A percentile compares a stretch with the other conserved stretches of the same genome.
Evolutionary conservation across 2,888 invertebrate species (phyloP).

Genomic region (Drosophila robusta): DNA sequence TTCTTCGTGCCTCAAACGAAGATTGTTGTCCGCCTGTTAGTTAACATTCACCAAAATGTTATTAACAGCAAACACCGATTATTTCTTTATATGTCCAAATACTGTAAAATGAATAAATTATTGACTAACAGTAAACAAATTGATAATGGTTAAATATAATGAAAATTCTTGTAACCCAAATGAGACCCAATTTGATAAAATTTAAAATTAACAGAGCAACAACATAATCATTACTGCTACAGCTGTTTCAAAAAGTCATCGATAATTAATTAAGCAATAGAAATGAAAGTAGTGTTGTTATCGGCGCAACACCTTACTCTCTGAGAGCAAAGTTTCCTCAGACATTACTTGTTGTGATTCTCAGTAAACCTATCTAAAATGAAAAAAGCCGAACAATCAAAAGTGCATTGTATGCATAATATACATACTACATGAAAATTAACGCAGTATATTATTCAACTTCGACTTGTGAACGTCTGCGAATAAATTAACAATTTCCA

Average conservation of each 20-base stretch:
- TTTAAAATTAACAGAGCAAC: neutral
- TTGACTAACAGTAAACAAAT: neutral
- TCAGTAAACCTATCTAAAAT: neutral
- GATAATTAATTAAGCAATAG: conserved; percentile 5
- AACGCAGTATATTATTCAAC: conserved; percentile 1
- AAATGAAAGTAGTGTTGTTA: neutral
- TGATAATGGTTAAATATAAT: neutral
- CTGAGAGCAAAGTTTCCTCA: neutral
- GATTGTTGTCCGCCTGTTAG: conserved; percentile 31
- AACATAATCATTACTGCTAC: conserved; percentile 1
- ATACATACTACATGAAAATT: neutral
- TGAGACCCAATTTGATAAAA: neutral
- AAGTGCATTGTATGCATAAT: neutral
- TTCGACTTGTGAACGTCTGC: neutral
- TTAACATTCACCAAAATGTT: conserved; percentile 26
- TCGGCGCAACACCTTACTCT: neutral
- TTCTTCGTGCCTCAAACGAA: conserved; percentile 32
- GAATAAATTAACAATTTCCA: neutral
- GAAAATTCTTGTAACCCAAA: neutral
- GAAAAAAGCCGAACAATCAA: neutral
- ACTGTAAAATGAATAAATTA: neutral
- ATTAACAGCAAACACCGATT: conserved; percentile 4
- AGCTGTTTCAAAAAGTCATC: conserved; percentile 24
- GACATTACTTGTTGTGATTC: neutral
- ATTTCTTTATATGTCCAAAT: neutral